Base-by-base conservation (phyloP, 1,140 invertebrate genomes). In the Nixonia krombeini region DNA sequence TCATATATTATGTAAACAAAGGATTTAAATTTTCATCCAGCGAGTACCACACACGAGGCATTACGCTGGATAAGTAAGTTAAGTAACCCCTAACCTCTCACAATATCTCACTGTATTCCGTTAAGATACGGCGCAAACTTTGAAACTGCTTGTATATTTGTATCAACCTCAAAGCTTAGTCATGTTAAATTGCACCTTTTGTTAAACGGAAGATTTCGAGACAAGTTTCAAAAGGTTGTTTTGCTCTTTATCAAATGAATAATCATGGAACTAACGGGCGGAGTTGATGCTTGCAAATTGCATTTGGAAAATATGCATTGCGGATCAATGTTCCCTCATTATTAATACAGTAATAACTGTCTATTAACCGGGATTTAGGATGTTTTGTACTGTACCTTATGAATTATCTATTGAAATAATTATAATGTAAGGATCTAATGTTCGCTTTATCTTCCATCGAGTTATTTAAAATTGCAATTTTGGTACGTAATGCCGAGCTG, bases 1-100 rank as follows among this genome's bases (percentile, higher is more conserved):
- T 61, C 44, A 66, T 74, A 74, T 61, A 75, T 72, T 74, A 72
- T 73, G 68, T 53, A 72, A 75, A 75, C 74, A 56, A 64, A 69
- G 62, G 47, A 69, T 76, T 73, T 65, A 56, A 76, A 76, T 35
- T 74, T 76, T 46, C 35, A 42, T 16, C 33, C 17, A 37, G 26
- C 31, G 10, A 23, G 37, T 18, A 46, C 38, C 56, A 57, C 46
- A 31, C 49, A 64, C 47, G 57, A 33, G 56, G 57, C 42, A 72
- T 64, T 64, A 59, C 44, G 17, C 17, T 1, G 23, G 58, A 52
- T 52, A 63, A 65, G 29, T 44, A 33, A 16, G 37, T 37, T 35
- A 44, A 45, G 16, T 35, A 33, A 41, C 41, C 38, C 26, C 38
- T 17, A 45, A 64, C 29, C 44, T 28, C 15, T 56, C 35, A 33